phyloP scores from a whole-genome alignment of 2,113 vertebrate species.

The Oncorhynchus tshawytscha region DNA sequence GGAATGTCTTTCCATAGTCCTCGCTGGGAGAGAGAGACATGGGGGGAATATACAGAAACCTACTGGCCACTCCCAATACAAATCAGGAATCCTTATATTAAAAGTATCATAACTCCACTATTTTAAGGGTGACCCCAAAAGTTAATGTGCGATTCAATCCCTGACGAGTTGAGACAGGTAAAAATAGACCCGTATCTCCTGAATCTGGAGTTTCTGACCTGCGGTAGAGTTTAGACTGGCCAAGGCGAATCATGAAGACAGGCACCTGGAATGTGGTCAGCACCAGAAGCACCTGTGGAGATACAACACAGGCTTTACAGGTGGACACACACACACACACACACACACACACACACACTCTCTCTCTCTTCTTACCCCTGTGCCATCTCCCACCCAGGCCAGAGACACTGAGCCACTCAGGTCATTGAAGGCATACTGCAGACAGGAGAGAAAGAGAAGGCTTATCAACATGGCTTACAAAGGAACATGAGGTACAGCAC shows the following conservation, averaged over 20 bases:
- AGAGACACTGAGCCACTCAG: constrained; percentile 81
- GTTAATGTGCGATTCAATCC: constrained; percentile 70
- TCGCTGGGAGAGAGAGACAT: constrained; percentile 30
- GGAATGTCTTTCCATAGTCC: constrained; percentile 72
- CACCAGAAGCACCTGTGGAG: constrained; percentile 80
- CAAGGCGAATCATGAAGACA: constrained; percentile 79
- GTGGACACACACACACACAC: background rate
- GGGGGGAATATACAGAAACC: background rate
- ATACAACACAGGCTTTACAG: constrained; percentile 76
- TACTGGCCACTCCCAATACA: background rate
- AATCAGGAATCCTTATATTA: background rate
- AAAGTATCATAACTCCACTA: no score
- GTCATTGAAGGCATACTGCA: constrained; percentile 77
- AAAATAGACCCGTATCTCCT: constrained; percentile 65
- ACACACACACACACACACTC: background rate
- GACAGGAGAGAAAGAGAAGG: constrained; percentile 2
- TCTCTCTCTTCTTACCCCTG: constrained; percentile 69
- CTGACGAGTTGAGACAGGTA: constrained; percentile 86
- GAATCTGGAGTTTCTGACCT: constrained; percentile 79
- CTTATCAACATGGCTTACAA: no score
- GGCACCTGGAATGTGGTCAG: constrained; percentile 87
- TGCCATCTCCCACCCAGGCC: constrained; percentile 87
- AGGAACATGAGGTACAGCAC: background rate
- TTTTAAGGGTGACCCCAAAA: background rate
- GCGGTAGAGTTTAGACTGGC: constrained; percentile 87